These are phyloP conservation scores for Gymnarchus niloticus DNA, from an alignment of 2,113 vertebrate species.

Conservation along the genomic window DNA sequence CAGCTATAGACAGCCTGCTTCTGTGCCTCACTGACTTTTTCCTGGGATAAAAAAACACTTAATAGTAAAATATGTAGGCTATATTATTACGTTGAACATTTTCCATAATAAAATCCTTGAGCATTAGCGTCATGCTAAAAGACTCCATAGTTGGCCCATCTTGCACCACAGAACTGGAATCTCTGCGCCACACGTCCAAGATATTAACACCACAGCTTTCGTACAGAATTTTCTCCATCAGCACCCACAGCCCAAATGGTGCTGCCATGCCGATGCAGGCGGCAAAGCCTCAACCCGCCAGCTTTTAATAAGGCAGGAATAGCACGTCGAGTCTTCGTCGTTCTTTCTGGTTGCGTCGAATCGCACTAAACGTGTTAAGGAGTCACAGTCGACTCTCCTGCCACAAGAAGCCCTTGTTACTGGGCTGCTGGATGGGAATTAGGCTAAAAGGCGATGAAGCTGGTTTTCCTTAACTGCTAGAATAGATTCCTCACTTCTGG, in stretches of 20 bases:
- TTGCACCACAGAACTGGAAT: no score
- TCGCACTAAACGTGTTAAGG: slow-evolving; percentile 37
- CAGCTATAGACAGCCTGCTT: neutral
- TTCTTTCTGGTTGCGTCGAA: slow-evolving; percentile 45
- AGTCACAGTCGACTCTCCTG: slow-evolving; percentile 24
- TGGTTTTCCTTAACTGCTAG: slow-evolving; percentile 5
- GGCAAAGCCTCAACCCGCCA: slow-evolving; percentile 38
- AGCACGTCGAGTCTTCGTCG: slow-evolving; percentile 49
- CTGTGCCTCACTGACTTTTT: neutral
- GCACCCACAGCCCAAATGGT: neutral
- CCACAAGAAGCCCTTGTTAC: neutral
- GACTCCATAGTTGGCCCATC: neutral
- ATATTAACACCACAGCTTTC: neutral
- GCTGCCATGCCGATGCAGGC: slow-evolving; percentile 50
- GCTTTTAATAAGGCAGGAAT: slow-evolving; percentile 33
- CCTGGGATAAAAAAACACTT: neutral
- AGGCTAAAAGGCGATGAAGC: neutral
- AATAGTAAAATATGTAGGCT: neutral
- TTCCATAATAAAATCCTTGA: neutral
- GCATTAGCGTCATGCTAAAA: neutral
- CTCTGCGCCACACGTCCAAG: neutral
- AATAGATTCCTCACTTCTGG: slow-evolving; percentile 24
- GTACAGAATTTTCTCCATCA: neutral
- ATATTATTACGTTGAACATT: neutral
- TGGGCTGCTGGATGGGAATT: neutral